Percentiles rank a stretch among this genome's conserved stretches.
phyloP scores from a whole-genome alignment of 2,888 invertebrate genomes.

The Campopleginae sp. region DNA sequence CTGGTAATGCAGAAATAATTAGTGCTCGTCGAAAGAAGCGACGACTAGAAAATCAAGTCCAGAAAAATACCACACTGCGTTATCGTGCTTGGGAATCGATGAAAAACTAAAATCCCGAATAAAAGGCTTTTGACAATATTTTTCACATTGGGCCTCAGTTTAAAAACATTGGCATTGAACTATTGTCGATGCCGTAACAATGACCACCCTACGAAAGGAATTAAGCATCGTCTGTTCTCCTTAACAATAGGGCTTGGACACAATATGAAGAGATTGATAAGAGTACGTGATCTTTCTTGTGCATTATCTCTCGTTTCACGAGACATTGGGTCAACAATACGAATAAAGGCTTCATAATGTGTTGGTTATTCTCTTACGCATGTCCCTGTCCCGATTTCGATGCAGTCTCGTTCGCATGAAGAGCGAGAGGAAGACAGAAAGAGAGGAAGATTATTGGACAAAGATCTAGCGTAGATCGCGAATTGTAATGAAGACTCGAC shows the following conservation, averaged over 20 bases:
- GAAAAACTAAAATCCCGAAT: too few species aligned
- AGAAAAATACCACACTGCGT: too few species aligned
- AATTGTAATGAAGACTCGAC: conserved; percentile 10
- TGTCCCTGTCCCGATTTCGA: conserved; percentile 66
- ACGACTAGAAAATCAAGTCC: not conserved
- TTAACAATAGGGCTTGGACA: not conserved
- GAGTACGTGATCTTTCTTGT: conserved; percentile 11
- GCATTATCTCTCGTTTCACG: not conserved
- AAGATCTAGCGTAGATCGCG: conserved; percentile 57
- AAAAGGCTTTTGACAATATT: not conserved
- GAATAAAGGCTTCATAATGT: conserved; percentile 42
- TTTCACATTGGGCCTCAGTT: not conserved
- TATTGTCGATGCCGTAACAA: not conserved
- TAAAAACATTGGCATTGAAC: not conserved
- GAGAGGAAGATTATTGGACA: conserved; percentile 57
- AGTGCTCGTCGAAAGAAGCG: not conserved
- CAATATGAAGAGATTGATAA: conserved; percentile 1
- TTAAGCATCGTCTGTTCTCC: not conserved
- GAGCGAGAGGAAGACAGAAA: conserved; percentile 42
- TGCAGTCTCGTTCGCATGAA: conserved; percentile 50
- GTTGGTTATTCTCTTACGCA: conserved; percentile 48
- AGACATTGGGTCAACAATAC: conserved; percentile 8
- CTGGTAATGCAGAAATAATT: not conserved
- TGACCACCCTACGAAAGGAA: not conserved
- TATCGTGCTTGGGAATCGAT: too few species aligned